A percentile compares a stretch with the other conserved stretches of the same genome.
Evolutionary conservation across 1,140 invertebrate species (phyloP).

Genomic region (Liolophura sinensis): DNA sequence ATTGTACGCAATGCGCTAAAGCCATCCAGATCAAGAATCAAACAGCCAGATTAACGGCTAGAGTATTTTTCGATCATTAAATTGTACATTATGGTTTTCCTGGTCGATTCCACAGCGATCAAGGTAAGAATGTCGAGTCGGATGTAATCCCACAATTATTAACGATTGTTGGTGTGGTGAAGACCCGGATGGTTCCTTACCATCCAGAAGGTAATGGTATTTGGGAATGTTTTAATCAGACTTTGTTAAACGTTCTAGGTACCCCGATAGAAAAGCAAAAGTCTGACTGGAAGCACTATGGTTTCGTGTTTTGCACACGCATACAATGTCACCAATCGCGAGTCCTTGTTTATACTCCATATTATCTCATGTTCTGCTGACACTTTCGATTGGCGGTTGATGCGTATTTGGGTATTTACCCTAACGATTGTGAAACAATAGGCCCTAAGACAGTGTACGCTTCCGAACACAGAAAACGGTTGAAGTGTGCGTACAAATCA

Average conservation of each 20-base stretch:
- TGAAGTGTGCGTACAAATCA: constrained; percentile 9
- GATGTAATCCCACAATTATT: constrained; percentile 13
- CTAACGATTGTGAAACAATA: constrained; percentile 4
- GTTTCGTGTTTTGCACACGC: constrained; percentile 9
- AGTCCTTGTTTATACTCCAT: constrained; percentile 9
- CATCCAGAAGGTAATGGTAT: constrained; percentile 16
- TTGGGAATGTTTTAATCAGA: constrained; percentile 18
- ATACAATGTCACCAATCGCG: constrained; percentile 14
- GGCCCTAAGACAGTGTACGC: constrained; percentile 6
- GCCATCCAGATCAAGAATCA: constrained; percentile 12
- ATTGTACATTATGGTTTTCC: constrained; percentile 22
- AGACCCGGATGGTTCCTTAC: constrained; percentile 17
- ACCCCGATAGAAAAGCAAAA: constrained; percentile 15
- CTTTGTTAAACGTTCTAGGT: constrained; percentile 15
- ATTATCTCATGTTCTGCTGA: constrained; percentile 16
- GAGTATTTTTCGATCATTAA: constrained; percentile 19
- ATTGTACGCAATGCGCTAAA: constrained; percentile 16
- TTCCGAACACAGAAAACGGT: not conserved
- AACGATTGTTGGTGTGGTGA: constrained; percentile 2
- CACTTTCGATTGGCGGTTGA: constrained; percentile 12
- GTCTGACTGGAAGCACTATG: constrained; percentile 12
- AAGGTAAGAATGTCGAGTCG: constrained; percentile 19
- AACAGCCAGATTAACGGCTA: constrained; percentile 16
- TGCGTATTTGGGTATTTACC: not conserved
- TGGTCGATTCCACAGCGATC: constrained; percentile 11